These are phyloP conservation scores for Chloroceryle amazona DNA, from an alignment of 2,797 vertebrate species.

Conservation along the genomic window DNA sequence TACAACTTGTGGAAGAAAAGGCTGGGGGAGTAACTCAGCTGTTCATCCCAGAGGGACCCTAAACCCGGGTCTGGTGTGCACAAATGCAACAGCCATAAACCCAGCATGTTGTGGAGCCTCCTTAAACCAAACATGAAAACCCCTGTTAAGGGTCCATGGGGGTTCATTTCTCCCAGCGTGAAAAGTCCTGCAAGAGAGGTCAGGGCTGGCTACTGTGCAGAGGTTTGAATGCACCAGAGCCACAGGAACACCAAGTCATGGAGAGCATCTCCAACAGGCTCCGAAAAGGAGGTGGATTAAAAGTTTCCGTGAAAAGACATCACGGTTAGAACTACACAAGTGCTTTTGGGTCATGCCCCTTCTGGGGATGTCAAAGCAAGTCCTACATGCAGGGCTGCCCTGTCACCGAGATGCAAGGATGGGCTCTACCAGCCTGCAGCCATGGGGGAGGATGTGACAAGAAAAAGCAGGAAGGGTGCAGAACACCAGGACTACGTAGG, in stretches of 20 bases:
- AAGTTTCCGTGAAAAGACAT: not conserved
- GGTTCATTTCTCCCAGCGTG: not conserved
- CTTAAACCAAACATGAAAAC: not conserved
- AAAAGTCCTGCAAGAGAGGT: not conserved
- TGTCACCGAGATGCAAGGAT: not conserved
- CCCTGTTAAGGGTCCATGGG: not conserved
- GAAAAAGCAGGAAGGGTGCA: not conserved
- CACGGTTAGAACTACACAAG: rapidly evolving
- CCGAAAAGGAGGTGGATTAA: not conserved
- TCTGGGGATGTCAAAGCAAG: not conserved
- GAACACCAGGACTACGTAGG: rapidly evolving
- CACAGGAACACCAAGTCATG: rapidly evolving
- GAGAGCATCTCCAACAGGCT: not conserved
- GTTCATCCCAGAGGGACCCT: not conserved
- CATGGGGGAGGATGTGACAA: rapidly evolving
- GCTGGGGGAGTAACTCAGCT: not conserved
- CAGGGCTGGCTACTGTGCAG: not conserved
- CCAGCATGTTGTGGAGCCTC: not conserved
- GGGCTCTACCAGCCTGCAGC: not conserved
- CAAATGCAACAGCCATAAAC: not conserved
- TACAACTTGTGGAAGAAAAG: not conserved
- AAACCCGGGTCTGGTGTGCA: not conserved
- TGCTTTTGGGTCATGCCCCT: not conserved
- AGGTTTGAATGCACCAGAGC: not conserved
- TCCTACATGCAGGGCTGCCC: not conserved